Base-by-base conservation (phyloP, 2,797 vertebrate genomes). In the Typhlichthys subterraneus region DNA sequence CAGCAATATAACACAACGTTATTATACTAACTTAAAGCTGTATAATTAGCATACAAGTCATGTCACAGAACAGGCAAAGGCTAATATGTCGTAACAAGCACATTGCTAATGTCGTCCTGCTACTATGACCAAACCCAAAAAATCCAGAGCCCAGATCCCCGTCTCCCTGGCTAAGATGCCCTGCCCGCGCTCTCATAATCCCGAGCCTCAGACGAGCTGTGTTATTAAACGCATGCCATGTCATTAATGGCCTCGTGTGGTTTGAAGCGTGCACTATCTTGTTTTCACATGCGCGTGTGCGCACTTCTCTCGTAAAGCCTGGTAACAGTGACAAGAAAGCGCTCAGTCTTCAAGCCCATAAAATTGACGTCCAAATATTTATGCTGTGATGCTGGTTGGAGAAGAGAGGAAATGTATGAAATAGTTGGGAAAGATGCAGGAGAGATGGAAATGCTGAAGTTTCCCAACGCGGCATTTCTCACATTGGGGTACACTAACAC, bases 191-290 rank as follows among this genome's bases (percentile, higher is more conserved):
- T 33, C 42, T 57, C 47, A 46, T 59, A 38, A 73, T 47, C 56
- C 54, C 15, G 55, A 59, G 59, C 67, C 68, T 54, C 61, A 17
- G 66, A 53, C 59, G 17, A 2, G 46, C n/a, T 15, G 11, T 55
- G 70, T 46, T 63, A 72, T 82, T 67, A 72, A 79, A 80, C 4
- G 59, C 76, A 79, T 19, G 14, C 12, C 19, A 55, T 76, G 45
- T 69, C 56, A 77, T 70, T 70, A 62, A 57, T 59, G 46, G 55
- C 57, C 52, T 51, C 53, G 59, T 65, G 73, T n/a, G 50, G 70
- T 75, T 78, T 76, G 49, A 72, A 69, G 42, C 58, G 47, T 45
- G 48, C 59, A 10, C 17, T 13, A 48, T 66, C 17, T 67, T 76
- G 61, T 69, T 75, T 79, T 75, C 55, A 56, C 63, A 67, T 12